Base-by-base conservation (phyloP, 2,113 vertebrate genomes). In the Shinisaurus crocodilurus region DNA sequence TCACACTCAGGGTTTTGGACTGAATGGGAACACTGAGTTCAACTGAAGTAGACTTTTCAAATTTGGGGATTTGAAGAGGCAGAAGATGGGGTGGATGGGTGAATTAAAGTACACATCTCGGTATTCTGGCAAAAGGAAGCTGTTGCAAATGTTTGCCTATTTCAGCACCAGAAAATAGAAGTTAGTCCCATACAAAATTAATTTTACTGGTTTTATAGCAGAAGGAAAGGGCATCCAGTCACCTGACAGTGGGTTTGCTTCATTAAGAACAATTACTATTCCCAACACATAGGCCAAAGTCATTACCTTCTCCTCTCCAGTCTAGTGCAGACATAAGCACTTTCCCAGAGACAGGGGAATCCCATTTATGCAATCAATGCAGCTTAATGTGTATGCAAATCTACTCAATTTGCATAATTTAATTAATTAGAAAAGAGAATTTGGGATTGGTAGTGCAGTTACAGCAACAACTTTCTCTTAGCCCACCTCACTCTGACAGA, bases 11-110 rank as follows among this genome's bases (percentile, higher is more conserved):
- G 3, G n/a, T 23, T 79, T 90, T 85, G n/a, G 60, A 25, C 0
- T 25, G 25, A 92, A 89, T 86, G 83, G 63, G 67, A 85, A 43
- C 40, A n/a, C 32, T 91, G 75, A 18, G 1, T 88, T 20, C 32
- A 83, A 54, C 7, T 50, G 12, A 60, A 6, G 27, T 7, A 57
- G 27, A 85, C 20, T 77, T 88, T 77, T 72, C 63, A 89, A 65
- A 91, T 43, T 27, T 32, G 3, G 3, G n/a, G 48, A 6, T 23
- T 3, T 89, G 65, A 3, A 89, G 2, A 34, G 74, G 88, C 5
- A 90, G 37, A 0, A 0, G 2, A 29, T 69, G 60, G 60, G 2
- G 20, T 20, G 50, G 50, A 23, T 2, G 16, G 60, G 16, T 63
- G 60, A 63, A 63, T 63, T 63, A 63, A 63, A 63, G 60, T 63